A percentile compares a stretch with the other conserved stretches of the same genome.
These are phyloP conservation scores for Cassiopea andromeda DNA, from an alignment of 30 jellyfish, hydroid and myxozoan genomes.

Conservation along the genomic window DNA sequence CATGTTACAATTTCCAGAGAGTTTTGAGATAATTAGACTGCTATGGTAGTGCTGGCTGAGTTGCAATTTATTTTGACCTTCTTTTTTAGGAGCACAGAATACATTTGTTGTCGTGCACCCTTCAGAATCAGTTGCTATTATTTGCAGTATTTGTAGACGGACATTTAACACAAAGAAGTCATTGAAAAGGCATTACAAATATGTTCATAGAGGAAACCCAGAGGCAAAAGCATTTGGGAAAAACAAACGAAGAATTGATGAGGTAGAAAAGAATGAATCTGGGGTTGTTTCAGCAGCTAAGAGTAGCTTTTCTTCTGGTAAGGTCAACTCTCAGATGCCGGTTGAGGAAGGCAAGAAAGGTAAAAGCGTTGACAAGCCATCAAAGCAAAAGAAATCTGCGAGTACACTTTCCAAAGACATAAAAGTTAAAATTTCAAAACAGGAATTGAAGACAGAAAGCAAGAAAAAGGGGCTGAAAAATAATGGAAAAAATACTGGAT, in stretches of 20 bases:
- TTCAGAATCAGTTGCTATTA: slow-evolving; percentile 20
- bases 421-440: background rate
- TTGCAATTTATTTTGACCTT: background rate
- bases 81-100: slow-evolving; percentile 22
- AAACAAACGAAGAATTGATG: background rate
- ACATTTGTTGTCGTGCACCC: slow-evolving; percentile 56
- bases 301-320: background rate
- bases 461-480: background rate
- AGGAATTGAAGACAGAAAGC: background rate
- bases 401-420: background rate
- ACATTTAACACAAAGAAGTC: slow-evolving; percentile 37
- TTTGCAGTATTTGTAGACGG: slow-evolving; percentile 41
- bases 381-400: background rate
- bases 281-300: background rate
- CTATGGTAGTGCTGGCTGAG: too few species aligned
- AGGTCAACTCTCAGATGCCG: background rate
- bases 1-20: too few species aligned
- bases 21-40: too few species aligned
- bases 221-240: background rate
- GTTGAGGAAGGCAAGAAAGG: background rate
- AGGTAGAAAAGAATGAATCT: background rate
- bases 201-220: slow-evolving; percentile 4
- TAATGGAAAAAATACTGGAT: background rate
- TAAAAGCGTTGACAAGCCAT: background rate
- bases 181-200: slow-evolving; percentile 50